phyloP scores from a whole-genome alignment of 2,797 vertebrate genomes.

The Gymnoscopelus microlampas region DNA sequence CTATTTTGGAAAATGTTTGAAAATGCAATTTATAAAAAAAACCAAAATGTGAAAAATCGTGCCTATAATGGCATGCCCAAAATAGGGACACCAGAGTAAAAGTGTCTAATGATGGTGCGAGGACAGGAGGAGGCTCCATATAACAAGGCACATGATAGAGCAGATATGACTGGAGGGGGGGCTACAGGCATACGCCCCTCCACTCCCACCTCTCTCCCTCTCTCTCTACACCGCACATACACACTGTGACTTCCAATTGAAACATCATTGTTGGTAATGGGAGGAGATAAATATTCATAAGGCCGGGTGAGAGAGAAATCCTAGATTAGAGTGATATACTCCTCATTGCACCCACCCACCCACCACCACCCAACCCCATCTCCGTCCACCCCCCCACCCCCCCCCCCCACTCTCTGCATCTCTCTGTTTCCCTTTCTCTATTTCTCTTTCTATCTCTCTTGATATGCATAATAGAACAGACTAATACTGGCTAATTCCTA shows the following conservation, averaged over 20 bases:
- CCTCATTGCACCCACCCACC: conserved; percentile 56
- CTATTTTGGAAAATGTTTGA: too few species aligned
- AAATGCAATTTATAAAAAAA: too few species aligned
- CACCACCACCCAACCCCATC: conserved; percentile 24
- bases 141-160: conserved; percentile 52
- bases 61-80: too few species aligned
- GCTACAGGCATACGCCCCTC: conserved; percentile 31
- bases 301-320: conserved; percentile 57
- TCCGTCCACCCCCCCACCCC: conserved; percentile 27
- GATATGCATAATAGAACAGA: conserved; percentile 56
- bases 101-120: conserved; percentile 8
- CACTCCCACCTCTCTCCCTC: conserved; percentile 13
- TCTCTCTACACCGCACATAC: conserved; percentile 46
- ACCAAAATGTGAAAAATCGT: too few species aligned
- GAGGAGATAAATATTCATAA: conserved; percentile 78
- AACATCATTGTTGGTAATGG: conserved; percentile 70
- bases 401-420: conserved; percentile 30
- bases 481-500: conserved; percentile 65
- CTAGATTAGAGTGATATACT: conserved; percentile 69
- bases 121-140: conserved; percentile 14
- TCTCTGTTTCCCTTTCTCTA: conserved; percentile 38
- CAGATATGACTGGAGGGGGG: conserved; percentile 38
- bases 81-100: too few species aligned
- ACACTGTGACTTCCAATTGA: conserved; percentile 63
- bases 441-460: conserved; percentile 51